These are phyloP conservation scores for Bombycilla garrulus DNA, from an alignment of 2,113 vertebrate species.

Conservation along the genomic window DNA sequence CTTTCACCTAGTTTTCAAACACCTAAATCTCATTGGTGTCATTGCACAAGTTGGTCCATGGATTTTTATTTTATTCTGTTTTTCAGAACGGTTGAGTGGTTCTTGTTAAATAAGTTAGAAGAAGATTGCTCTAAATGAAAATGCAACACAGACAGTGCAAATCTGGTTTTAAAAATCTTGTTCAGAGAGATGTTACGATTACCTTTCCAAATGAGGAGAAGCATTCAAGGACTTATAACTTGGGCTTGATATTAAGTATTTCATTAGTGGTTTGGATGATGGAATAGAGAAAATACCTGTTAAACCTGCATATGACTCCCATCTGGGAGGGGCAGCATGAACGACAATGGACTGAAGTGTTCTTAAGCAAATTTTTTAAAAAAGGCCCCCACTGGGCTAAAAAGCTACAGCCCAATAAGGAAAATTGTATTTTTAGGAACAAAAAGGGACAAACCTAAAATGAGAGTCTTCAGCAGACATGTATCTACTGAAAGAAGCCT, in stretches of 20 bases:
- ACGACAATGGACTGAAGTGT: not conserved
- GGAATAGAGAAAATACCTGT: conserved; percentile 11
- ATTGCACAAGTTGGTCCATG: not conserved
- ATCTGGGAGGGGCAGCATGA: not conserved
- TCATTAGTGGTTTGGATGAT: conserved; percentile 12
- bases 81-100: not conserved
- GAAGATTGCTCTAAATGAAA: not conserved
- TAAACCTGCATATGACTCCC: not conserved
- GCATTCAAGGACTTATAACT: not conserved
- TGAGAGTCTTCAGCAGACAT: not conserved
- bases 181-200: not conserved
- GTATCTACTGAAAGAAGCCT: not conserved
- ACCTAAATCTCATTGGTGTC: not conserved
- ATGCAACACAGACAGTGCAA: not conserved
- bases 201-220: not conserved
- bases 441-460: not conserved
- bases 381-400: not conserved
- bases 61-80: not conserved
- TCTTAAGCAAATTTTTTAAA: not conserved
- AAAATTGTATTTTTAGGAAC: not conserved
- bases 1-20: conserved; percentile 17
- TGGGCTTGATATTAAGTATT: not conserved
- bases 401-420: not conserved
- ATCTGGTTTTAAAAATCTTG: not conserved
- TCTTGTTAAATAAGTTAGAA: not conserved